Conservation (phyloP, 2,113 vertebrate species). For the Vulpes ferrilata region DNA sequence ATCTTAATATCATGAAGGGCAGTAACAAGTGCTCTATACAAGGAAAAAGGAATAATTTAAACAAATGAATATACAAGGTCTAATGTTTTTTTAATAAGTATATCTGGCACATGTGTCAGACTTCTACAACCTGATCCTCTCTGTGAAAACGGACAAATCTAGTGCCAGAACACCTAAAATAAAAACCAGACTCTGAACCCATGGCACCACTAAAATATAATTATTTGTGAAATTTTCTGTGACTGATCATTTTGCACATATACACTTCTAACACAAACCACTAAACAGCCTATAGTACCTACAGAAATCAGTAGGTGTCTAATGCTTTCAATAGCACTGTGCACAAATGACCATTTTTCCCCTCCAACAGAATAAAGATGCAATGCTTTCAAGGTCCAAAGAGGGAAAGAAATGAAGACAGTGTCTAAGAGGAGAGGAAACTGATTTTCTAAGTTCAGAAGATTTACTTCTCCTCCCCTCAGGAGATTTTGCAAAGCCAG, state of each 20-base stretch:
- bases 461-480: not conserved
- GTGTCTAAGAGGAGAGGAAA: not conserved
- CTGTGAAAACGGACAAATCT: not conserved
- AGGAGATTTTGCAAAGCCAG: slow-evolving; percentile 36
- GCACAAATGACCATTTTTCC: not conserved
- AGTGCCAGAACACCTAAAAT: slow-evolving; percentile 24
- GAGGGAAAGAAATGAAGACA: not conserved
- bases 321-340: not conserved
- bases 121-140: not conserved
- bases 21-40: not conserved
- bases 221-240: not conserved
- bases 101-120: not conserved
- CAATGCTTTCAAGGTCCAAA: not conserved
- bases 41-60: not conserved
- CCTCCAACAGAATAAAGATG: not conserved
- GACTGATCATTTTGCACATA: not conserved
- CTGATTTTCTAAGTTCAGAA: slow-evolving; percentile 38
- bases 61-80: not conserved
- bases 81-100: slow-evolving; percentile 5
- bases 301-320: not conserved
- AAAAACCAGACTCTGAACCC: not conserved
- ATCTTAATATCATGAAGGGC: not conserved
- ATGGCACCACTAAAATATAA: not conserved
- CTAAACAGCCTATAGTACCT: not conserved
- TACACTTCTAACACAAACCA: not conserved